Evolutionary conservation across 2,797 vertebrate genomes (phyloP).

Genomic region (Phrynocephalus guinanensis): DNA sequence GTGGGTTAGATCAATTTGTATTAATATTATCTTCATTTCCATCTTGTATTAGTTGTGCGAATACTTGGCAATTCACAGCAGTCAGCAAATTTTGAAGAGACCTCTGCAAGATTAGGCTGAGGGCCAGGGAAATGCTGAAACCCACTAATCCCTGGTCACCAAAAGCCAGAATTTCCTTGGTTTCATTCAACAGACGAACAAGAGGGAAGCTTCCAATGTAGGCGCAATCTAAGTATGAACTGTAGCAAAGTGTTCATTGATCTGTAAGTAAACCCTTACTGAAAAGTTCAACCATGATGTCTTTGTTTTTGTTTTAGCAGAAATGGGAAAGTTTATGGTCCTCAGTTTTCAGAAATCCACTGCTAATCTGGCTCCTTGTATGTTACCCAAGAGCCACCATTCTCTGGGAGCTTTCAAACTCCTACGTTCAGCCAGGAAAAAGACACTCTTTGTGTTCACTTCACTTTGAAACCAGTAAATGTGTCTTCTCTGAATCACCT

Average conservation of each 20-base stretch:
- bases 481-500: no score
- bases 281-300: neutral
- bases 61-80: neutral
- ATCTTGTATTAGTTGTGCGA: neutral
- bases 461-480: no score
- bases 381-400: no score
- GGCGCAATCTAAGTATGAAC: neutral
- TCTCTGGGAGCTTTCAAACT: no score
- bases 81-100: neutral
- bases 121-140: neutral
- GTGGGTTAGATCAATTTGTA: neutral
- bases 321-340: no score
- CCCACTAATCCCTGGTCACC: neutral
- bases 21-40: neutral
- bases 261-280: neutral
- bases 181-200: neutral
- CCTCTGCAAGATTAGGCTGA: neutral
- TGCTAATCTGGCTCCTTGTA: no score
- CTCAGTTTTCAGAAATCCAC: no score
- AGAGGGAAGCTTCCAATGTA: neutral
- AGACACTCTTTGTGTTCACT: no score
- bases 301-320: neutral
- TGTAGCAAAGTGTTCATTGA: neutral
- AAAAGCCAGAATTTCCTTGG: neutral
- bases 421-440: no score